Conservation (phyloP, 2,888 invertebrate species). For the Acheta domesticus region DNA sequence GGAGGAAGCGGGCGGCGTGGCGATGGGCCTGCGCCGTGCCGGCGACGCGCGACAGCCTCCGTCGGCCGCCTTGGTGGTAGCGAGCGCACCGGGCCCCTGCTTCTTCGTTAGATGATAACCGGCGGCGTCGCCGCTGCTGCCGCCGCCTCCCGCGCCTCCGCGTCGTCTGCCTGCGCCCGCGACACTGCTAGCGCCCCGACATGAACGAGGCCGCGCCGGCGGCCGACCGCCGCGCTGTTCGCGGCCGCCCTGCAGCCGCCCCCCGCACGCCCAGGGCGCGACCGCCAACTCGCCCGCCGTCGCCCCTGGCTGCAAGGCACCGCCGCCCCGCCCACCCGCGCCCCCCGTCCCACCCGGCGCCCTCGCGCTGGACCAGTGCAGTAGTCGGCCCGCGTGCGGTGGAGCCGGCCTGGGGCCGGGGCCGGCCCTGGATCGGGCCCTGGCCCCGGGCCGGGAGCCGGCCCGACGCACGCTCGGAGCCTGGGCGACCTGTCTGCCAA, state of each 20-base stretch:
- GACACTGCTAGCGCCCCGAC: neutral
- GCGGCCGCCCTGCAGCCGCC: constrained; percentile 1
- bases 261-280: neutral
- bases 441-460: constrained; percentile 5
- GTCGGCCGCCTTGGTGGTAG: constrained; percentile 4
- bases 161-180: neutral
- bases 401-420: neutral
- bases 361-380: neutral
- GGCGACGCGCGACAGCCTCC: neutral
- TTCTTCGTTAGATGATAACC: constrained; percentile 33
- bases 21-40: constrained; percentile 3
- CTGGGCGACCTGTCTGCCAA: neutral
- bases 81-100: constrained; percentile 23
- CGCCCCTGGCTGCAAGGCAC: neutral
- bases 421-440: too few species aligned
- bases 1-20: neutral
- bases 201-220: neutral
- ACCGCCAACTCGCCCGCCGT: neutral
- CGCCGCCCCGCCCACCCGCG: too few species aligned
- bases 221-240: neutral
- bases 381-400: constrained; percentile 18
- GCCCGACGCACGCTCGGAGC: neutral
- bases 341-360: neutral
- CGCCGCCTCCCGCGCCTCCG: constrained; percentile 11
- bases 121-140: constrained; percentile 18